These are phyloP conservation scores for Abrostola tripartita DNA, from an alignment of 2,888 invertebrate genomes.

Conservation along the genomic window DNA sequence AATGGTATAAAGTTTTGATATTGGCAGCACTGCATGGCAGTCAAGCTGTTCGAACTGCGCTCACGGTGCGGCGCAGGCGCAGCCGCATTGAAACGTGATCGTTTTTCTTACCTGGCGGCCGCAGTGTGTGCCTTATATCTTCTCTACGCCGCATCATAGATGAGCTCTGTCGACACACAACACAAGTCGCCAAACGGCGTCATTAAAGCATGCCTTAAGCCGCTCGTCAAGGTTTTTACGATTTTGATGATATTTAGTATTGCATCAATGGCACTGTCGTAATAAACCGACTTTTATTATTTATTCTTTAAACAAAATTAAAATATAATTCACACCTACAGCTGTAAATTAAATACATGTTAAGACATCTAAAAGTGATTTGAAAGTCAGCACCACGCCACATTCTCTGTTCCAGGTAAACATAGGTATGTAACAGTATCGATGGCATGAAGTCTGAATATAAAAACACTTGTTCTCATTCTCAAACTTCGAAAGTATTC, in stretches of 20 bases:
- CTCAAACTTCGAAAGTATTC: neutral
- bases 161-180: slow-evolving; percentile 26
- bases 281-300: slow-evolving; percentile 9
- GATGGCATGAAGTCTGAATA: slow-evolving; percentile 34
- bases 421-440: slow-evolving; percentile 42
- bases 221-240: slow-evolving; percentile 39
- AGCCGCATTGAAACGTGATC: slow-evolving; percentile 71
- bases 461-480: slow-evolving; percentile 19
- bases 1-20: slow-evolving; percentile 24
- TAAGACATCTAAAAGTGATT: slow-evolving; percentile 22
- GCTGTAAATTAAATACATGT: slow-evolving; percentile 23
- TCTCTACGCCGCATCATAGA: slow-evolving; percentile 36
- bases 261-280: slow-evolving; percentile 17
- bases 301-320: slow-evolving; percentile 10
- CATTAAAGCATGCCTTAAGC: slow-evolving; percentile 40
- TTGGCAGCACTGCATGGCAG: slow-evolving; percentile 51
- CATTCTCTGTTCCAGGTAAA: slow-evolving; percentile 23
- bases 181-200: slow-evolving; percentile 31
- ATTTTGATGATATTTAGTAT: slow-evolving; percentile 40
- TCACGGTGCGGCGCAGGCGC: slow-evolving; percentile 52
- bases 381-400: slow-evolving; percentile 21
- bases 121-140: slow-evolving; percentile 50
- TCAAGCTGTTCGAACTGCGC: slow-evolving; percentile 44
- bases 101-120: slow-evolving; percentile 67
- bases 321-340: slow-evolving; percentile 18